A percentile compares a stretch with the other conserved stretches of the same genome.
Conservation (phyloP, 2,797 vertebrate species). For the Hoplostethus atlanticus region DNA sequence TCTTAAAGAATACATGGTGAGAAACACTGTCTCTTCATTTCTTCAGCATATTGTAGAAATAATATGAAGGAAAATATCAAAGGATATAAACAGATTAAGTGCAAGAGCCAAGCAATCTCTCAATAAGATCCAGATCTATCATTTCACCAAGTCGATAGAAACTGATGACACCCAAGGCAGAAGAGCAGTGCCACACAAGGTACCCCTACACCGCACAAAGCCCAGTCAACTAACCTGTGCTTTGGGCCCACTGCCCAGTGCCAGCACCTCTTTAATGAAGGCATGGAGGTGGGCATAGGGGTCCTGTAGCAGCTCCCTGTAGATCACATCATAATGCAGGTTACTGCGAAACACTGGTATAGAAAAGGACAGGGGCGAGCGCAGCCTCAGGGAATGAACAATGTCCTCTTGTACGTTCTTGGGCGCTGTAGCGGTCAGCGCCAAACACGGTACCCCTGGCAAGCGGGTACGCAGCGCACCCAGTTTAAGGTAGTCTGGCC, state of each 20-base stretch:
- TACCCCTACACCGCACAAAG: neutral
- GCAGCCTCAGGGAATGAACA: slow-evolving; percentile 83
- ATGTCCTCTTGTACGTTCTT: slow-evolving; percentile 92
- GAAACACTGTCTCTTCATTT: neutral
- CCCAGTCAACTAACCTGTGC: slow-evolving; percentile 82
- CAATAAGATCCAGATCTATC: no score
- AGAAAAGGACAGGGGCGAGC: slow-evolving; percentile 86
- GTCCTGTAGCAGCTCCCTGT: slow-evolving; percentile 90
- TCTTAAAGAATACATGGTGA: no score
- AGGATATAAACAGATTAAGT: neutral
- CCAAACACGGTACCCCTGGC: slow-evolving; percentile 87
- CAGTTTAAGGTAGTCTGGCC: slow-evolving; percentile 95
- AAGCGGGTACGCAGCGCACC: slow-evolving; percentile 87
- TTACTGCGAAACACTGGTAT: slow-evolving; percentile 94
- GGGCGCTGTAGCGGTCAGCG: slow-evolving; percentile 95
- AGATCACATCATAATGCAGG: slow-evolving; percentile 94
- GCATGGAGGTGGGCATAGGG: slow-evolving; percentile 87
- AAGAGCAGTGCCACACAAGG: neutral
- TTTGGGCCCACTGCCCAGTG: slow-evolving; percentile 76
- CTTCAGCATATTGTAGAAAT: neutral
- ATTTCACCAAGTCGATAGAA: no score
- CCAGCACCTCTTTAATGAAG: slow-evolving; percentile 89
- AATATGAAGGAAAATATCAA: neutral
- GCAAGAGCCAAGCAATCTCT: no score
- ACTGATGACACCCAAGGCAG: no score